These are phyloP conservation scores for Solenodon paradoxus DNA, from an alignment of 2,113 vertebrate species.

Conservation along the genomic window DNA sequence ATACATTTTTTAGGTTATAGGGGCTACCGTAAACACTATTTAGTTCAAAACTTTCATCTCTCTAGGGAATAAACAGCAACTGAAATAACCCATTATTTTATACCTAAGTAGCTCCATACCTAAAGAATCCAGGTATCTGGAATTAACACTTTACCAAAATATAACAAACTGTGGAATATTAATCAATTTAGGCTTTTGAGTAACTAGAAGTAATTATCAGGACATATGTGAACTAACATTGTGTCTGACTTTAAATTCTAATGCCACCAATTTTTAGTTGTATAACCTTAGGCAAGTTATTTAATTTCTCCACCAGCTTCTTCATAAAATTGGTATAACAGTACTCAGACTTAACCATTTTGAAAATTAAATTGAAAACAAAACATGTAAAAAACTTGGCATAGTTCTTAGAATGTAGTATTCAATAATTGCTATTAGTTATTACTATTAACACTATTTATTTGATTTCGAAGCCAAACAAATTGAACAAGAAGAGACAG, in stretches of 20 bases:
- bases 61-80: background rate
- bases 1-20: background rate
- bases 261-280: background rate
- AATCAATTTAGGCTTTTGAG: background rate
- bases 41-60: background rate
- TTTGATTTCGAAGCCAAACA: conserved; percentile 34
- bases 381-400: background rate
- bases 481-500: background rate
- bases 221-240: background rate
- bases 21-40: background rate
- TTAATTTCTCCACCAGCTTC: too few relatives aligned
- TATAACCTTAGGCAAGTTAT: background rate
- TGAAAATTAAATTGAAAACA: background rate
- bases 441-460: background rate
- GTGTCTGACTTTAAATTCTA: background rate
- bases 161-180: background rate
- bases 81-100: background rate
- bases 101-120: background rate
- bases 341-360: background rate
- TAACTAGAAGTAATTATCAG: background rate
- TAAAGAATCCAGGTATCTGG: background rate
- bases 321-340: background rate
- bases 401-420: background rate
- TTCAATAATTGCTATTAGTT: background rate
- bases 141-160: background rate